These are phyloP conservation scores for Euproctis similis DNA, from an alignment of 2,888 invertebrate species.

Conservation along the genomic window DNA sequence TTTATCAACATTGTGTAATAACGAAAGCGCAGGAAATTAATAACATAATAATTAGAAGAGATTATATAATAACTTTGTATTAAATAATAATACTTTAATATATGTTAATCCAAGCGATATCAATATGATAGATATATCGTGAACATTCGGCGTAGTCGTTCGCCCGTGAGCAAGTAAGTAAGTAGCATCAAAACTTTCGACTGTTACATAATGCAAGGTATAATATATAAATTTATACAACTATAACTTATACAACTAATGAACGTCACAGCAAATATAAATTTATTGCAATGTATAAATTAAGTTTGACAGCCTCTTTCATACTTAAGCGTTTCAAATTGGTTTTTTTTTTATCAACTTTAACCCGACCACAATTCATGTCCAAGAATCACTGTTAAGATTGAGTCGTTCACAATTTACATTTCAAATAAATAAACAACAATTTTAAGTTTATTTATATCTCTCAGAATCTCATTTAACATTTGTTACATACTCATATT, in stretches of 20 bases:
- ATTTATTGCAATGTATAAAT: conserved; percentile 3
- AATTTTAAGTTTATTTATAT: too few relatives aligned
- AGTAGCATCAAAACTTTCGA: conserved; percentile 20
- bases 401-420: too few relatives aligned
- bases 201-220: conserved; percentile 33
- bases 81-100: too few relatives aligned
- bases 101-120: conserved; percentile 31
- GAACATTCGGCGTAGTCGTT: conserved; percentile 29
- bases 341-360: too few relatives aligned
- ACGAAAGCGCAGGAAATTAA: conserved; percentile 26
- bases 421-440: too few relatives aligned
- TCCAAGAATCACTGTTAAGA: too few relatives aligned
- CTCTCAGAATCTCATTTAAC: too few relatives aligned
- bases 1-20: conserved; percentile 23
- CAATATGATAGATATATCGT: conserved; percentile 38
- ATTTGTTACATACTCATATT: too few relatives aligned
- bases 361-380: too few relatives aligned
- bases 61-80: too few relatives aligned
- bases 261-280: conserved; percentile 13
- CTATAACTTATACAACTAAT: conserved; percentile 24
- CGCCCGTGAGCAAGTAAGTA: too few relatives aligned
- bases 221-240: conserved; percentile 9
- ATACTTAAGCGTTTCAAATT: too few relatives aligned
- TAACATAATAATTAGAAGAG: conserved; percentile 7
- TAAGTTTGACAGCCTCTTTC: conserved; percentile 2